A percentile compares a stretch with the other conserved stretches of the same genome.
phyloP scores from a whole-genome alignment of 2,888 invertebrate species.

The Pinctada fucata region DNA sequence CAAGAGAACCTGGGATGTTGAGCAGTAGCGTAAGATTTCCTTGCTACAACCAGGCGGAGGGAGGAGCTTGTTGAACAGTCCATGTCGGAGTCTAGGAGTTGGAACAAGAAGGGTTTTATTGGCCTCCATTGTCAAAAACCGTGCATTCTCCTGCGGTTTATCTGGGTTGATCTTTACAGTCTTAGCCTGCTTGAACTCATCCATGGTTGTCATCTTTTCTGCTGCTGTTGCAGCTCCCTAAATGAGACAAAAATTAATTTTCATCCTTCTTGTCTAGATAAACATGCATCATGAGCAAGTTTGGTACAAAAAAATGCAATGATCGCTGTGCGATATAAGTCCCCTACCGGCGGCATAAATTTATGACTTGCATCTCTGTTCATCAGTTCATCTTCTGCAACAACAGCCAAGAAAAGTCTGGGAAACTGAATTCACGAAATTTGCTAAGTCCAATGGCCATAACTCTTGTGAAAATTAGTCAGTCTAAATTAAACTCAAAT shows the following conservation, averaged over 20 bases:
- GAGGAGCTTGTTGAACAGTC: slow-evolving; percentile 85
- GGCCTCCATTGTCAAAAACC: slow-evolving; percentile 81
- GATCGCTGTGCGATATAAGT: too few species aligned
- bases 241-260: not conserved
- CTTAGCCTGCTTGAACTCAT: slow-evolving; percentile 86
- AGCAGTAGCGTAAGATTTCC: slow-evolving; percentile 80
- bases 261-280: too few species aligned
- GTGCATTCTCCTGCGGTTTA: slow-evolving; percentile 88
- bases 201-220: slow-evolving; percentile 83
- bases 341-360: too few species aligned
- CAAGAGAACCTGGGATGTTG: slow-evolving; percentile 70
- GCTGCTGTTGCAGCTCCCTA: slow-evolving; percentile 87
- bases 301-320: too few species aligned
- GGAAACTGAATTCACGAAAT: too few species aligned
- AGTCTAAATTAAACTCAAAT: too few species aligned
- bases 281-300: too few species aligned
- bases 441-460: too few species aligned
- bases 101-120: slow-evolving; percentile 88
- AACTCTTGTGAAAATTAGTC: too few species aligned
- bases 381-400: too few species aligned
- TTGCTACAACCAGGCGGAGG: slow-evolving; percentile 82
- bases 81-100: slow-evolving; percentile 85
- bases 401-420: too few species aligned
- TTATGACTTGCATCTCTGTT: too few species aligned
- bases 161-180: slow-evolving; percentile 86